Conservation (phyloP, 1,140 invertebrate genomes). For the Lasioglossum baleicum region DNA sequence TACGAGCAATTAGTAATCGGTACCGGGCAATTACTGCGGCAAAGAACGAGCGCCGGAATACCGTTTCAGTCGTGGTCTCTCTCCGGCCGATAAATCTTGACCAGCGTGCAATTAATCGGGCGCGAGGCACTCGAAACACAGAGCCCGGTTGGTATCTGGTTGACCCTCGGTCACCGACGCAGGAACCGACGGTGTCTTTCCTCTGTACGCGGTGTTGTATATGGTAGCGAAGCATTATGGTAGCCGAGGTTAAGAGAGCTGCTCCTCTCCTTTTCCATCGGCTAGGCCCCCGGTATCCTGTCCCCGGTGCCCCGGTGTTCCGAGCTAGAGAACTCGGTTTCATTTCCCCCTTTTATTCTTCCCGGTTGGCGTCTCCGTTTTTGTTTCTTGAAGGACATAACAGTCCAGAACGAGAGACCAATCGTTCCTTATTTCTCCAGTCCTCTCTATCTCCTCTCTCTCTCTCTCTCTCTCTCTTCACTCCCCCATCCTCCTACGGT, state of each 20-base stretch:
- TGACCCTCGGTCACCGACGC: slow-evolving; percentile 67
- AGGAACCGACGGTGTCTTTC: slow-evolving; percentile 52
- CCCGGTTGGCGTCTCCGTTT: slow-evolving; percentile 34
- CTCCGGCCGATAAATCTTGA: slow-evolving; percentile 67
- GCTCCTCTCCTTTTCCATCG: slow-evolving; percentile 1
- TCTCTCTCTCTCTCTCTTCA: neutral
- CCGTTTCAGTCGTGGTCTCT: slow-evolving; percentile 53
- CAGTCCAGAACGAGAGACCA: slow-evolving; percentile 17
- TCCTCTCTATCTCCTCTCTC: no score
- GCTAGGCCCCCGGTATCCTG: neutral
- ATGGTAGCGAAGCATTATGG: slow-evolving; percentile 53
- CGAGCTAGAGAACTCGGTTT: slow-evolving; percentile 10
- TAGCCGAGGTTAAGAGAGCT: slow-evolving; percentile 44
- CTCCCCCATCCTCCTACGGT: neutral
- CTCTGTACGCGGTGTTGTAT: slow-evolving; percentile 50
- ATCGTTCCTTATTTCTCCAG: slow-evolving; percentile 5
- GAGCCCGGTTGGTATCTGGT: slow-evolving; percentile 64
- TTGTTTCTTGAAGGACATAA: slow-evolving; percentile 36
- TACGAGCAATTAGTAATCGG: slow-evolving; percentile 67
- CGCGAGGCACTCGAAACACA: slow-evolving; percentile 68
- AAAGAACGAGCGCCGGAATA: slow-evolving; percentile 63
- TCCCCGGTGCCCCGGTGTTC: neutral
- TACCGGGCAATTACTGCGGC: slow-evolving; percentile 61
- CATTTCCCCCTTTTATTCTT: slow-evolving; percentile 39
- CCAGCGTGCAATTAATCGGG: slow-evolving; percentile 71